Evolutionary conservation across 2,888 invertebrate species (phyloP), one percentile per base, ranked within the genome.

Genomic region (Drosophila trichaetosa): DNA sequence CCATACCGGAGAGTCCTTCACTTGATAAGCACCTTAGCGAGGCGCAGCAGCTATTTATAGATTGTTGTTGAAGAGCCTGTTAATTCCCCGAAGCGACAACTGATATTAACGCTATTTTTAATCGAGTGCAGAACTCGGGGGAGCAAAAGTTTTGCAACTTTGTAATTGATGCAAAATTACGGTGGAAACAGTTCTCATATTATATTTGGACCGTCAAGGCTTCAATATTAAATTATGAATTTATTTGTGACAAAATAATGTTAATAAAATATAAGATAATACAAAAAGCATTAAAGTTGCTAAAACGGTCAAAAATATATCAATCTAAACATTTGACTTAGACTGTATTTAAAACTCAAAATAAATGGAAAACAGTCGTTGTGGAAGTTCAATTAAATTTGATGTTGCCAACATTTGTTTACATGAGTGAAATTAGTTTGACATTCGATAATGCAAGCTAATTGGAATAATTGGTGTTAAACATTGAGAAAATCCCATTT

Each of bases 31-130:
- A 79, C 64, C 61, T 66, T 57, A 42, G 40, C 56, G 16, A 53
- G 68, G 40, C 54, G 54, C 38, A 49, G 51, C 33, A 58, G 53
- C 58, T 78, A 79, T 79, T 79, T 79, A 75, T 79, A 79, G 76
- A 56, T 62, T 62, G 54, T 60, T 70, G 68, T 75, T 75, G 65
- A 67, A 61, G 66, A 62, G 58, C 60, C 63, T 63, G 38, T 33
- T 61, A 48, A 38, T 64, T 38, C 56, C 57, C 49, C 36, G 40
- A 56, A 49, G 76, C 70, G 42, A 56, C 54, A 65, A 62, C 54
- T 42, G 62, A 52, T 69, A 78, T 69, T 56, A 56, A 49, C 29
- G 57, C 36, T 29, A 61, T 74, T 74, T 74, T 49, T 27, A 49
- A 49, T 49, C 24, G 53, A 60, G 63, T 56, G 66, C 51, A 76